Evolutionary conservation across 2,888 invertebrate species (phyloP).

Genomic region (Augochlorella aurata): DNA sequence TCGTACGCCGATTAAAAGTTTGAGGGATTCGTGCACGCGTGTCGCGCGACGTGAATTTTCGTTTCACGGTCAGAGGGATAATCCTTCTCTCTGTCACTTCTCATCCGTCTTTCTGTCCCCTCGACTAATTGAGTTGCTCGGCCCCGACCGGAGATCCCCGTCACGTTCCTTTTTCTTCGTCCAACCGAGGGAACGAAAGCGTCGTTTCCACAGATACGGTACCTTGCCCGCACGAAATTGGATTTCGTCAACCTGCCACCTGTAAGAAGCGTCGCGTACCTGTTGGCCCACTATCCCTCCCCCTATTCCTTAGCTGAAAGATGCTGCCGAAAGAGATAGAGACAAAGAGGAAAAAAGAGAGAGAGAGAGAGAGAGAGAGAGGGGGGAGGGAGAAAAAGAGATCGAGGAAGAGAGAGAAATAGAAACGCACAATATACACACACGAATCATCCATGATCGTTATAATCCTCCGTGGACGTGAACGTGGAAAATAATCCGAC

Average conservation of each 20-base stretch:
- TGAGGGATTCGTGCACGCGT: conserved; percentile 59
- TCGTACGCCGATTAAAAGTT: conserved; percentile 65
- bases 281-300: conserved; percentile 37
- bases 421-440: neutral
- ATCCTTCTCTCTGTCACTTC: conserved; percentile 73
- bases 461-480: conserved; percentile 35
- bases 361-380: no score
- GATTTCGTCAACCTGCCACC: conserved; percentile 61
- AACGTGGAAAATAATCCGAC: conserved; percentile 47
- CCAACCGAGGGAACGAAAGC: conserved; percentile 33
- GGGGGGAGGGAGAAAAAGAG: no score
- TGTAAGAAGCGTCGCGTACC: conserved; percentile 42
- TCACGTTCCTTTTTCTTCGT: conserved; percentile 38
- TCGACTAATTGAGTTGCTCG: conserved; percentile 69
- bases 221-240: conserved; percentile 52
- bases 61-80: conserved; percentile 75
- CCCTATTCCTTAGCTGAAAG: neutral
- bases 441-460: conserved; percentile 34
- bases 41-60: conserved; percentile 71
- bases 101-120: conserved; percentile 71
- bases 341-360: no score
- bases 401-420: neutral
- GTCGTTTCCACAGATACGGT: conserved; percentile 55
- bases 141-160: conserved; percentile 55
- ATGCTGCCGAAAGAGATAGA: neutral